Base-by-base conservation (phyloP, 2,113 vertebrate species). In the Lamprologus lemairii region DNA sequence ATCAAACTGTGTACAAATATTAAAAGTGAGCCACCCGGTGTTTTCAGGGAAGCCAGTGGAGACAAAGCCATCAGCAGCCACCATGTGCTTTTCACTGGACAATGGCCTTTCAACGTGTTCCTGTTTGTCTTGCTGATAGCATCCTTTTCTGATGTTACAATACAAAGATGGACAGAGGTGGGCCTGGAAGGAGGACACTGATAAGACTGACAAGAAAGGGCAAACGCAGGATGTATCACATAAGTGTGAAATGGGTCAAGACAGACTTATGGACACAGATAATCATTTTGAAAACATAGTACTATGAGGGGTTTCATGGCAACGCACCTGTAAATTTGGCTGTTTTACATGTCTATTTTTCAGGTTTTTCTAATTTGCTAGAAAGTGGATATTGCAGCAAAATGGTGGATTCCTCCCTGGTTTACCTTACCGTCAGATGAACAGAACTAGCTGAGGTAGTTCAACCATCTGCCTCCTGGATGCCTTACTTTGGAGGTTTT, bases 71-170 rank as follows among this genome's bases (percentile, higher is more conserved):
- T 94, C 92, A 90, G 85, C 81, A 54, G 80, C 57, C 68, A 85
- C 37, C 92, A 92, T 94, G 90, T 92, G 91, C 60, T 94, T 92
- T 75, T 92, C 42, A 55, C 51, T 40, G 71, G 85, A 96, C 94
- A 96, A 95, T 91, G 65, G 88, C 83, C 83, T 90, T 90, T 91
- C 85, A 94, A 88, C 91, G 88, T 93, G 91, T 94, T 95, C 94
- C 94, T 95, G 94, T 94, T 93, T 92, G 90, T 80, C 63, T 93
- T 89, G 85, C 86, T 95, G 95, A 96, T 95, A 95, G 88, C 16
- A 63, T 79, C 90, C 58, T 79, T 83, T 87, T 94, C 83, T 91
- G 68, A 80, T 87, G 84, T 47, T 90, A 93, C 85, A 90, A 90
- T 47, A 87, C 87, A 91, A 91, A 91, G 82, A 90, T 54, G n/a